Percentiles rank a stretch among this genome's conserved stretches.
These are phyloP conservation scores for Onychomys leucogaster DNA, from an alignment of 2,797 vertebrate species.

Conservation along the genomic window DNA sequence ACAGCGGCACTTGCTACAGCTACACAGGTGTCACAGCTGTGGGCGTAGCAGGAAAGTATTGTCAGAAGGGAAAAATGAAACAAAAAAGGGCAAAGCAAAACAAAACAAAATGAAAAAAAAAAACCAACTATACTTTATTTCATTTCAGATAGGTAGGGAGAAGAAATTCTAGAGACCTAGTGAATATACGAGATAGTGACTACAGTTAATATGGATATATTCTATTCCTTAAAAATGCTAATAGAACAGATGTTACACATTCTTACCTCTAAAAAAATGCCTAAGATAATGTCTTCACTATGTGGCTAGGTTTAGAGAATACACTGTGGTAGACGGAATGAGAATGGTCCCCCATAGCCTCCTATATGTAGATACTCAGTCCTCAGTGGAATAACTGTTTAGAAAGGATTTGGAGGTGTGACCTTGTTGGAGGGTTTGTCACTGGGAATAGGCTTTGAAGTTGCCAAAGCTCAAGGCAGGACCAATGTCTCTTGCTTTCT, in stretches of 20 bases:
- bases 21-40: no score
- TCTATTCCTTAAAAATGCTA: background rate
- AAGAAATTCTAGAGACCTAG: background rate
- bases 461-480: background rate
- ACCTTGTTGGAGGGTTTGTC: background rate
- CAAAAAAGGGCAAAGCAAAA: no score
- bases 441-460: background rate
- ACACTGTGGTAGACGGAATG: background rate
- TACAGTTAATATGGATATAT: background rate
- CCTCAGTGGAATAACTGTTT: background rate
- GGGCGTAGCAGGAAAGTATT: background rate
- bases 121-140: background rate
- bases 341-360: background rate
- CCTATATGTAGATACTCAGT: background rate
- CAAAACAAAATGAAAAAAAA: no score
- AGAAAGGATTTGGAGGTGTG: background rate
- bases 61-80: background rate
- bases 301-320: background rate
- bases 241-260: background rate
- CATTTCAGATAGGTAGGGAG: background rate
- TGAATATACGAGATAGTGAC: background rate
- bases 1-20: no score
- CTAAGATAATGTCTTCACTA: background rate
- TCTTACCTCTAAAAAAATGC: background rate
- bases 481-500: background rate